Conservation (phyloP, 2,888 invertebrate genomes). For the Eilema depressum region DNA sequence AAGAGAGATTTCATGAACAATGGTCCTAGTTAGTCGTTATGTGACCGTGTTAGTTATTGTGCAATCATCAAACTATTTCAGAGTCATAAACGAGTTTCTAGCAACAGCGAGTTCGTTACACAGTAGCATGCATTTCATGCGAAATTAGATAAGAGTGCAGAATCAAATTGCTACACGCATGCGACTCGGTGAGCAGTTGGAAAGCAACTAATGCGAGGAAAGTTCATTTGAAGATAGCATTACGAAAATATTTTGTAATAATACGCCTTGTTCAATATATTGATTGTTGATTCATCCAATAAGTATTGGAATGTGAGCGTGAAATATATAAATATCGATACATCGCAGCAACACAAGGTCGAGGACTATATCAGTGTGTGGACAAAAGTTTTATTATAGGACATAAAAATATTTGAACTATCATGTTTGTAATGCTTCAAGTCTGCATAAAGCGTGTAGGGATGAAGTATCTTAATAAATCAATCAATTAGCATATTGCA, state of each 20-base stretch:
- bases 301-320: background rate
- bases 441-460: background rate
- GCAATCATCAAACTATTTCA: slow-evolving; percentile 44
- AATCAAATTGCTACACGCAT: slow-evolving; percentile 33
- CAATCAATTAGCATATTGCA: too few relatives aligned
- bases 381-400: background rate
- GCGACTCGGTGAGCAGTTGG: slow-evolving; percentile 29
- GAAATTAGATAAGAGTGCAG: slow-evolving; percentile 47
- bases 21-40: slow-evolving; percentile 36
- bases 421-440: background rate
- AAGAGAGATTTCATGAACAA: slow-evolving; percentile 33
- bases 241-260: background rate
- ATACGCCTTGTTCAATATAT: slow-evolving; percentile 1
- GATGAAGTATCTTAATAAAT: background rate
- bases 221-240: slow-evolving; percentile 2
- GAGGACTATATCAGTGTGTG: background rate
- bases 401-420: background rate
- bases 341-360: background rate
- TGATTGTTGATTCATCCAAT: background rate
- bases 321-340: background rate
- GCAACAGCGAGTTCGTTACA: slow-evolving; percentile 37
- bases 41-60: slow-evolving; percentile 37
- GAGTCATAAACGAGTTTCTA: slow-evolving; percentile 45
- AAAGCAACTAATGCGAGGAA: slow-evolving; percentile 27
- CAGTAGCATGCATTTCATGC: slow-evolving; percentile 41